Conservation (phyloP, 2,797 vertebrate genomes). For the Sternarchorhynchus goeldii region DNA sequence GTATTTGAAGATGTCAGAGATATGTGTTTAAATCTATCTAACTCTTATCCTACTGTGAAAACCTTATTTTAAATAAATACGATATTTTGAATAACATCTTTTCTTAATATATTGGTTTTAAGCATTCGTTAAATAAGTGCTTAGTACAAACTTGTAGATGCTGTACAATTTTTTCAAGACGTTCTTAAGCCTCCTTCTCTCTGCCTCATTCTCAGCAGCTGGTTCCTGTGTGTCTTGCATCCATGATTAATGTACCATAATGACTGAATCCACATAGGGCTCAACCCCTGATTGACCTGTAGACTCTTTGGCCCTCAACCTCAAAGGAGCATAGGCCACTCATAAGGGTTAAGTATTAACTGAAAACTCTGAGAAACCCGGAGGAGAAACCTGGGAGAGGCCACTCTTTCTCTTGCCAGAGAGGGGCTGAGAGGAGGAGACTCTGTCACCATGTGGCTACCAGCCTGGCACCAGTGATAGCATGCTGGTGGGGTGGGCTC, state of each 20-base stretch:
- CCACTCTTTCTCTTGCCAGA: no score
- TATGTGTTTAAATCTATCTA: no score
- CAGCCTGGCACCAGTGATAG: constrained; percentile 21
- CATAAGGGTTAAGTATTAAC: constrained; percentile 14
- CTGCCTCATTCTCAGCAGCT: neutral
- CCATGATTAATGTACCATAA: neutral
- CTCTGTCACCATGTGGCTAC: constrained; percentile 8
- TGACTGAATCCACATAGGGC: neutral
- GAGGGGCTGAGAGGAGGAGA: neutral
- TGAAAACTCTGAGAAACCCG: constrained; percentile 8
- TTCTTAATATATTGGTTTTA: no score
- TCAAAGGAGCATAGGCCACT: neutral
- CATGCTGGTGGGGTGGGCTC: constrained; percentile 21
- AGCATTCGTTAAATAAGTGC: no score
- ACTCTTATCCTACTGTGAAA: no score
- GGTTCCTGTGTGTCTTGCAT: neutral
- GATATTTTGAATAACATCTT: no score
- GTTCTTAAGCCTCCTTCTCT: no score
- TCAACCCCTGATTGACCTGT: neutral
- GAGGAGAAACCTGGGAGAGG: constrained; percentile 15
- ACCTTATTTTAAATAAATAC: no score
- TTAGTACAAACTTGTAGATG: no score
- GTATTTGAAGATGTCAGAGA: no score
- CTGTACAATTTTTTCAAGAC: no score
- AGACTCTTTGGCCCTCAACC: neutral